These are phyloP conservation scores for Actinemys pallida DNA, from an alignment of 2,113 vertebrate genomes.

Conservation along the genomic window DNA sequence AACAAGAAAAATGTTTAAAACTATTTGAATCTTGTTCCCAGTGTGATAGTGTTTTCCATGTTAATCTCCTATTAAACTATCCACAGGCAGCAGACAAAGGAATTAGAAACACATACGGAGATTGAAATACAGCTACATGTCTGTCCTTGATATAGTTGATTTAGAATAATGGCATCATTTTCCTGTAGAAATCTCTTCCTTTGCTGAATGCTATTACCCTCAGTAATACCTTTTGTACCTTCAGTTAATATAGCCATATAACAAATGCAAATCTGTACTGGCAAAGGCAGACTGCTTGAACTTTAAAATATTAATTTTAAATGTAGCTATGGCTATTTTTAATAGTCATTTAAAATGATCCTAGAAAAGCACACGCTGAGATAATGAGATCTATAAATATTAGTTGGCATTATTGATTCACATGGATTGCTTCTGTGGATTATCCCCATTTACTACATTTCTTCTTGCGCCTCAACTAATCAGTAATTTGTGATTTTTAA, in stretches of 20 bases:
- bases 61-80: slow-evolving; percentile 61
- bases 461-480: slow-evolving; percentile 40
- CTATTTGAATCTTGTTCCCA: slow-evolving; percentile 16
- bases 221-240: slow-evolving; percentile 67
- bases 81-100: slow-evolving; percentile 48
- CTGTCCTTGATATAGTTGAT: slow-evolving; percentile 64
- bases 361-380: slow-evolving; percentile 66
- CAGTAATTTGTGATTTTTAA: not conserved
- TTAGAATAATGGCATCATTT: slow-evolving; percentile 73
- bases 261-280: slow-evolving; percentile 54
- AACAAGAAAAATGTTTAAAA: slow-evolving; percentile 24
- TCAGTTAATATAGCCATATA: slow-evolving; percentile 69
- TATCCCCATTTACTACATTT: slow-evolving; percentile 59
- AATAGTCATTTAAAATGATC: slow-evolving; percentile 71
- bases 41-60: slow-evolving; percentile 14
- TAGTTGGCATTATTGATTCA: slow-evolving; percentile 69
- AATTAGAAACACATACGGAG: slow-evolving; percentile 40
- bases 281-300: slow-evolving; percentile 67
- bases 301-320: slow-evolving; percentile 76
- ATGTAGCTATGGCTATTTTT: slow-evolving; percentile 70
- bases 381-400: slow-evolving; percentile 76
- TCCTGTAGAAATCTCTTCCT: slow-evolving; percentile 60
- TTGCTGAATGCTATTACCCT: slow-evolving; percentile 20
- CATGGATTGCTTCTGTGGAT: slow-evolving; percentile 57
- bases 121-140: slow-evolving; percentile 47